These are phyloP conservation scores for Agrilus cyanescens DNA, from an alignment of 2,888 invertebrate genomes.

Conservation along the genomic window DNA sequence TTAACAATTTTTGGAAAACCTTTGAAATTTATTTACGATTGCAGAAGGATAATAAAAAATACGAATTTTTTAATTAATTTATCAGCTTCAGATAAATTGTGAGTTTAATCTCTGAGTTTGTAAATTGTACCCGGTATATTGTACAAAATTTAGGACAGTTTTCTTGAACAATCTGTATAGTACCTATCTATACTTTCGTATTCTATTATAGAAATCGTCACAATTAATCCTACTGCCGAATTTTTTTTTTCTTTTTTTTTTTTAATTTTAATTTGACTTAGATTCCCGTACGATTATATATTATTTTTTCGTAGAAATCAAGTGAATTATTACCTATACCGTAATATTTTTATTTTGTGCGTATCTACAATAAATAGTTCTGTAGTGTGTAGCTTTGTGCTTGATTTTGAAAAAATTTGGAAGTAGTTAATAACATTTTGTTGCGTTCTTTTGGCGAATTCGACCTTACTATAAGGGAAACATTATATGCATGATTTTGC, in stretches of 20 bases:
- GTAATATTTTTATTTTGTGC: slow-evolving; percentile 19
- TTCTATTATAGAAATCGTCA: too few species aligned
- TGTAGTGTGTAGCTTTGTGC: slow-evolving; percentile 27
- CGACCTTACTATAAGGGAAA: slow-evolving; percentile 41
- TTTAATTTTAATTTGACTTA: neutral
- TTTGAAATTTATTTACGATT: too few species aligned
- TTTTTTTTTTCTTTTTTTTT: neutral
- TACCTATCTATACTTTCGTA: too few species aligned
- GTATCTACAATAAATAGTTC: slow-evolving; percentile 7
- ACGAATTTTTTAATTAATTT: too few species aligned
- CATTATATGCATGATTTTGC: slow-evolving; percentile 24
- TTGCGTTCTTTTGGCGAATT: slow-evolving; percentile 28
- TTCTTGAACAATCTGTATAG: too few species aligned
- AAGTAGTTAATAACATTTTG: slow-evolving; percentile 25
- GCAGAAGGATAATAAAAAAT: too few species aligned
- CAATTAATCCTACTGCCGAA: too few species aligned
- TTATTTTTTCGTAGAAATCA: slow-evolving; percentile 4
- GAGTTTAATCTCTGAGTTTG: too few species aligned
- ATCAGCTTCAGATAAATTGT: too few species aligned
- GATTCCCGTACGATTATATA: neutral
- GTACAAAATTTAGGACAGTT: too few species aligned
- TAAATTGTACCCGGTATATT: too few species aligned
- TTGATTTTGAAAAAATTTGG: slow-evolving; percentile 26
- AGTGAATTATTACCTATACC: slow-evolving; percentile 10
- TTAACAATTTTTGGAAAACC: too few species aligned